Evolutionary conservation across 2,888 invertebrate genomes (phyloP).

Genomic region (Agrilus biguttatus): DNA sequence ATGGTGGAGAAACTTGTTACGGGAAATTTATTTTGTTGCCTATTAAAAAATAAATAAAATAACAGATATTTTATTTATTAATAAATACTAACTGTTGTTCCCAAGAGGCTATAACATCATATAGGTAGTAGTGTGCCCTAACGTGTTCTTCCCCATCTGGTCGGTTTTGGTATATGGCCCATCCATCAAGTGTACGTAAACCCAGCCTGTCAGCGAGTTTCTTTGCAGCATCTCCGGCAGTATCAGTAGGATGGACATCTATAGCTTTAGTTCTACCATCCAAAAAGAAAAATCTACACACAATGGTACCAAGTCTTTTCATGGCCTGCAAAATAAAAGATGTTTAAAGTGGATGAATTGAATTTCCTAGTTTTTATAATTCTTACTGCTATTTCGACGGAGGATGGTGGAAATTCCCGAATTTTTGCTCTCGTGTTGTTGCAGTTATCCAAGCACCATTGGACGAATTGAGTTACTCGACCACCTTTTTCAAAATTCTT

Average conservation of each 20-base stretch:
- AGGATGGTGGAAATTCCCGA: constrained; percentile 74
- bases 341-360: neutral
- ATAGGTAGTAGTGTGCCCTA: constrained; percentile 78
- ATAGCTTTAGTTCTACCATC: constrained; percentile 92
- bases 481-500: constrained; percentile 55
- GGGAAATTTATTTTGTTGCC: constrained; percentile 39
- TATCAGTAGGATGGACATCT: constrained; percentile 89
- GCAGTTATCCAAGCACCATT: constrained; percentile 89
- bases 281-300: constrained; percentile 87
- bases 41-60: constrained; percentile 13
- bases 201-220: constrained; percentile 81
- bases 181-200: constrained; percentile 72
- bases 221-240: constrained; percentile 78
- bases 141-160: constrained; percentile 83
- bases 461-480: constrained; percentile 69
- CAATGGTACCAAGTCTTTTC: constrained; percentile 79
- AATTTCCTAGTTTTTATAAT: neutral
- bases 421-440: constrained; percentile 72
- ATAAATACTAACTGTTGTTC: constrained; percentile 34
- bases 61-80: constrained; percentile 12
- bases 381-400: constrained; percentile 82
- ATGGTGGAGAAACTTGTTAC: constrained; percentile 32
- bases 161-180: constrained; percentile 87
- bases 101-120: constrained; percentile 91
- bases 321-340: constrained; percentile 49